Evolutionary conservation across 2,113 vertebrate species (phyloP), one percentile per base, ranked within the genome.

Genomic region (Rhinoptilus africanus): DNA sequence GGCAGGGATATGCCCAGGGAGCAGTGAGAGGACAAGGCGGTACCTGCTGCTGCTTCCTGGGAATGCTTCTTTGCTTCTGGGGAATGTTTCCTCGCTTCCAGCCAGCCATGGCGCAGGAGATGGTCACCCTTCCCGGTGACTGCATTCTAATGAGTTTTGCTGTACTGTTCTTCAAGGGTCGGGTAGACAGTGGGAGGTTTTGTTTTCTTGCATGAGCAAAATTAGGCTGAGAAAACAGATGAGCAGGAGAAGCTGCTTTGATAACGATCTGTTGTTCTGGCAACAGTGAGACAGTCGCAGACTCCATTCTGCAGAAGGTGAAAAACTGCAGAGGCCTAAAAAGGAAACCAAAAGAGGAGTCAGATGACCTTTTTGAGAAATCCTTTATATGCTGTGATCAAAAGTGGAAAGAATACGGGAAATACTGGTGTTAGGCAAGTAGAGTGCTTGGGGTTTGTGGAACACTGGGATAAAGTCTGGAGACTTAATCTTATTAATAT

Each of bases 11-110:
- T 54, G 51, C 32, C 34, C 41, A 7, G 12, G 60, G 32, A 72
- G 12, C 3, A 3, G 13, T 43, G 66, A 34, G 23, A 30, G 26
- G 43, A n/a, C 24, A 35, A 20, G 47, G 57, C 39, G 8, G 8
- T 28, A 20, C 0, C 0, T 13, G 23, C 43, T 54, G 51, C 20
- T 8, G 1, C n/a, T 53, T 57, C 20, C 32, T 17, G 39, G 57
- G 48, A 50, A 50, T 50, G 50, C 24, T 51, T 51, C 50, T 26
- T 51, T 6, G 4, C 32, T 41, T 51, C 16, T 19, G 10, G 39
- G 71, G 35, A 77, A 17, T 26, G n/a, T 32, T 53, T 43, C 17
- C 32, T 67, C 0, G 0, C 41, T 34, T 50, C 59, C 77, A 37
- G 45, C 16, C 27, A 20, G 59, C 22, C 0, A 1, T 37, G 41